Conservation (phyloP, 2,113 vertebrate genomes). For the Pterocles orientalis region DNA sequence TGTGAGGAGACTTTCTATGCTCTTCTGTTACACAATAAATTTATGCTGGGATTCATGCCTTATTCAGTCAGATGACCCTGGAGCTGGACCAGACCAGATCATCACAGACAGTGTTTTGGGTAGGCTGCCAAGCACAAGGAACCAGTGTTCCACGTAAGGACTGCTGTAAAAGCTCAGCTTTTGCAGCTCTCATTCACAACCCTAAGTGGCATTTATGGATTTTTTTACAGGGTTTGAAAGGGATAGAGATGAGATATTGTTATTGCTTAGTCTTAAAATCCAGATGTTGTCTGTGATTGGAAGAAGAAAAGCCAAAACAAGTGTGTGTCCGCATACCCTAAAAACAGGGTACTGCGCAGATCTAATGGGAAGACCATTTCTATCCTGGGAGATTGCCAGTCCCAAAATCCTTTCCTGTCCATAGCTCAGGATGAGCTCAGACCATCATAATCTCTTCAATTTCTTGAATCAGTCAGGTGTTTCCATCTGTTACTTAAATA, state of each 20-base stretch:
- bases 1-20: not conserved
- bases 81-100: not conserved
- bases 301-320: not conserved
- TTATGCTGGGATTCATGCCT: not conserved
- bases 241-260: not conserved
- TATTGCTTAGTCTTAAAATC: not conserved
- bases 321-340: not conserved
- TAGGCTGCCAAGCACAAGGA: not conserved
- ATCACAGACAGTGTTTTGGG: not conserved
- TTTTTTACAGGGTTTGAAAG: rapidly evolving
- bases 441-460: not conserved
- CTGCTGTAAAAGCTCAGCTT: not conserved
- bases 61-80: not conserved
- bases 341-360: not conserved
- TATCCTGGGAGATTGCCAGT: not conserved
- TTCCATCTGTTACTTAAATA: not conserved
- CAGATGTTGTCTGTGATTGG: not conserved
- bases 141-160: not conserved
- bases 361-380: not conserved
- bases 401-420: not conserved
- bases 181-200: not conserved
- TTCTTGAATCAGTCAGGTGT: not conserved
- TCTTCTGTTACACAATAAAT: not conserved
- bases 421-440: not conserved
- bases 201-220: not conserved